Evolutionary conservation across 2,888 invertebrate species (phyloP), one percentile per base, ranked within the genome.

Genomic region (Crematogaster levior): DNA sequence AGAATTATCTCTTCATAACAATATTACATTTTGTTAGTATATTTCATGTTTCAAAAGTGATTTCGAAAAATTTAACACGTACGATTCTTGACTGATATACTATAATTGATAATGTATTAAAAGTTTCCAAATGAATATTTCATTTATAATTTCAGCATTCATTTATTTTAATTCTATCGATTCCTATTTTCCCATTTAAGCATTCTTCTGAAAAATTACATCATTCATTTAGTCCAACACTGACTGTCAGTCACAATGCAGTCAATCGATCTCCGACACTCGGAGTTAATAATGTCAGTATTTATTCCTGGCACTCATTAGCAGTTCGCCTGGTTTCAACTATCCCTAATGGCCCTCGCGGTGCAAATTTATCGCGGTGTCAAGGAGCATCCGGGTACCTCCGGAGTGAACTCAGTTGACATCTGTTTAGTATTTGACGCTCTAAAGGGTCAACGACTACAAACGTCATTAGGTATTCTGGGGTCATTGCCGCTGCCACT

Each of bases 351-450:
- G 27, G 18, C 24, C 21, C 65, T 73, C 37, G 34, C 65, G 27
- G 43, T 34, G 48, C 53, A 66, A 83, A 85, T 83, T 84, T 53
- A 77, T 66, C 61, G 37, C 58, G 87, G 83, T 83, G 87, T 82
- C 87, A 73, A 65, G 66, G 30, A 72, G 70, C 75, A 70, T 77
- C 21, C 65, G 72, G 37, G 27, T 68, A 30, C 60, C 83, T 60
- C 24, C 53, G 56, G 46, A 66, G 61, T 75, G 81, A 82, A 83
- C 83, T 83, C 74, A 66, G 81, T 83, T 83, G 87, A 87, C 85
- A 83, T 85, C 85, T 83, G 87, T 83, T 87, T 82, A 81, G 79
- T 87, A 85, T 81, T 87, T 80, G 43, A 65, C 74, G 48, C 43
- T 60, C 30, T 21, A 72, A 61, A 81, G 43, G 53, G 70, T 87